These are phyloP conservation scores for Selene dorsalis DNA, from an alignment of 2,797 vertebrate species.

Conservation along the genomic window DNA sequence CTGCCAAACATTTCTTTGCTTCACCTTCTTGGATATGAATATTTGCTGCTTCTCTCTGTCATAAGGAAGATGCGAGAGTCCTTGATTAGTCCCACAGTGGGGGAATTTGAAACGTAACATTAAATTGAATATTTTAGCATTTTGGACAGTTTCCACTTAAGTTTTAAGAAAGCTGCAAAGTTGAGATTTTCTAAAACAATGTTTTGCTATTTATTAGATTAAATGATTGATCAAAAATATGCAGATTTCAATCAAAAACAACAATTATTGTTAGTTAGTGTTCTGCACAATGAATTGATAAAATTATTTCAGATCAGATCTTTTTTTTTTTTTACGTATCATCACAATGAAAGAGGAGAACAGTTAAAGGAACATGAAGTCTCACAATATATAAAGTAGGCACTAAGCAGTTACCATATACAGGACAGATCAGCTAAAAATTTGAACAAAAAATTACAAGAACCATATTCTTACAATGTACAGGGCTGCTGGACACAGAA, in stretches of 20 bases:
- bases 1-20: not conserved
- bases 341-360: no score
- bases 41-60: not conserved
- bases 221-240: not conserved
- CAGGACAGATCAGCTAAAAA: not conserved
- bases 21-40: not conserved
- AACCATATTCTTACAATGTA: not conserved
- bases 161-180: not conserved
- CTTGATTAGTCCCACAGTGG: no score
- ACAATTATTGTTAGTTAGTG: no score
- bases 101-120: no score
- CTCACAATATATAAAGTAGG: no score
- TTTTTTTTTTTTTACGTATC: no score
- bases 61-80: no score
- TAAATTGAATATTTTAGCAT: not conserved
- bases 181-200: not conserved
- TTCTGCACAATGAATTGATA: no score
- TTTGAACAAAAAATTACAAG: no score
- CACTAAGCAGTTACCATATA: no score
- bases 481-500: not conserved
- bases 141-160: accelerated
- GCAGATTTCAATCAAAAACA: not conserved
- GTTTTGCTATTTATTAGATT: not conserved
- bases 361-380: no score
- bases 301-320: not conserved